phyloP scores from a whole-genome alignment of 2,797 vertebrate species.

The Pseudomugil gertrudae region DNA sequence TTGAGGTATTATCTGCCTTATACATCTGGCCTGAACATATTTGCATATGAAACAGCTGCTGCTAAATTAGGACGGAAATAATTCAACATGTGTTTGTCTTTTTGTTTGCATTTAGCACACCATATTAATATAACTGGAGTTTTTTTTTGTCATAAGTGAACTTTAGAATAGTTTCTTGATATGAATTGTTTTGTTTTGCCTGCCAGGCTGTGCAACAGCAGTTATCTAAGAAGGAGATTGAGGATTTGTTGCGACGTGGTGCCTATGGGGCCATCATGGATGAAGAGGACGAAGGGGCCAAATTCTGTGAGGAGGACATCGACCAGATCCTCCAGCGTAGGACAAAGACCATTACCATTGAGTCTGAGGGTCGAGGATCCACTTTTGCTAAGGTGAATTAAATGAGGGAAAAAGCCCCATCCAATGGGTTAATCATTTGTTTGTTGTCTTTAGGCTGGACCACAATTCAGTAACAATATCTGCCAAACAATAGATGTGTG shows the following conservation, averaged over 20 bases:
- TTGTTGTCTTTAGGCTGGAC: neutral
- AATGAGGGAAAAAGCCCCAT: neutral
- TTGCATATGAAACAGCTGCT: constrained; percentile 56
- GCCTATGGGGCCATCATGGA: constrained; percentile 99
- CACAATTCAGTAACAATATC: too few relatives aligned
- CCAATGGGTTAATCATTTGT: neutral
- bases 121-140: neutral
- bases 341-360: constrained; percentile 98
- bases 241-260: constrained; percentile 93
- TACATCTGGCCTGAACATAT: constrained; percentile 60
- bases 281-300: constrained; percentile 97
- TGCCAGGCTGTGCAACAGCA: constrained; percentile 90
- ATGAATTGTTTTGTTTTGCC: neutral
- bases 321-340: constrained; percentile 97
- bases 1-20: constrained; percentile 50
- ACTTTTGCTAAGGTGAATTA: constrained; percentile 95
- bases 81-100: constrained; percentile 1
- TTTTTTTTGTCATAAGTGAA: neutral
- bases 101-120: neutral
- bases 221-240: constrained; percentile 98
- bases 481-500: too few relatives aligned
- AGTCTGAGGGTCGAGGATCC: constrained; percentile 96
- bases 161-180: neutral
- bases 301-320: constrained; percentile 98
- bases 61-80: constrained; percentile 16